These are phyloP conservation scores for Anas capensis DNA, from an alignment of 2,797 vertebrate genomes.

Conservation along the genomic window DNA sequence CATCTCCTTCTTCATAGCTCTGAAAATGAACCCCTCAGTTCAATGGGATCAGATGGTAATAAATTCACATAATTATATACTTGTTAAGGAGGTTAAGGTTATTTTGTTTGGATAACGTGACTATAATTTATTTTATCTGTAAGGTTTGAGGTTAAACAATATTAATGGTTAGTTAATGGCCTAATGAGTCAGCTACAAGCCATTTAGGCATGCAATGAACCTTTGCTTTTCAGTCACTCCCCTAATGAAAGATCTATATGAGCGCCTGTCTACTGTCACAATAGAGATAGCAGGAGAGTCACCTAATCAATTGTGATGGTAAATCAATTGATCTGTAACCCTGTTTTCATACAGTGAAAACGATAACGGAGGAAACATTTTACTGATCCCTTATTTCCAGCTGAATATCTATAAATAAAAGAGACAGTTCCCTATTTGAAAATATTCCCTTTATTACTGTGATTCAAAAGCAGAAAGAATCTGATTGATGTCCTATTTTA, in stretches of 20 bases:
- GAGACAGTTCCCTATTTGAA: slow-evolving; percentile 78
- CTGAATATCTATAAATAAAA: slow-evolving; percentile 82
- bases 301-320: slow-evolving; percentile 83
- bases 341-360: slow-evolving; percentile 81
- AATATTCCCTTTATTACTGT: slow-evolving; percentile 77
- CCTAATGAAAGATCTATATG: slow-evolving; percentile 87
- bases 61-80: slow-evolving; percentile 71
- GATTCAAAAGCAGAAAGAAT: slow-evolving; percentile 73
- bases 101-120: slow-evolving; percentile 70
- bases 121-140: slow-evolving; percentile 79
- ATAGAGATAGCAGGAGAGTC: slow-evolving; percentile 80
- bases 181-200: slow-evolving; percentile 82
- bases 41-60: slow-evolving; percentile 62
- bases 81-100: slow-evolving; percentile 70
- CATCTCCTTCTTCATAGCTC: slow-evolving; percentile 5
- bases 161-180: slow-evolving; percentile 83
- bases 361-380: slow-evolving; percentile 80
- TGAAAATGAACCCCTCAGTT: slow-evolving; percentile 59
- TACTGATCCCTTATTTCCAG: slow-evolving; percentile 74
- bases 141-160: slow-evolving; percentile 80
- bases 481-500: slow-evolving; percentile 79
- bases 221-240: slow-evolving; percentile 82
- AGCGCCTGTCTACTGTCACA: slow-evolving; percentile 80
- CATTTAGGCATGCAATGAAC: slow-evolving; percentile 81
- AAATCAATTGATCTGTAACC: slow-evolving; percentile 86